These are phyloP conservation scores for Stercorarius parasiticus DNA, from an alignment of 2,113 vertebrate genomes.

Conservation along the genomic window DNA sequence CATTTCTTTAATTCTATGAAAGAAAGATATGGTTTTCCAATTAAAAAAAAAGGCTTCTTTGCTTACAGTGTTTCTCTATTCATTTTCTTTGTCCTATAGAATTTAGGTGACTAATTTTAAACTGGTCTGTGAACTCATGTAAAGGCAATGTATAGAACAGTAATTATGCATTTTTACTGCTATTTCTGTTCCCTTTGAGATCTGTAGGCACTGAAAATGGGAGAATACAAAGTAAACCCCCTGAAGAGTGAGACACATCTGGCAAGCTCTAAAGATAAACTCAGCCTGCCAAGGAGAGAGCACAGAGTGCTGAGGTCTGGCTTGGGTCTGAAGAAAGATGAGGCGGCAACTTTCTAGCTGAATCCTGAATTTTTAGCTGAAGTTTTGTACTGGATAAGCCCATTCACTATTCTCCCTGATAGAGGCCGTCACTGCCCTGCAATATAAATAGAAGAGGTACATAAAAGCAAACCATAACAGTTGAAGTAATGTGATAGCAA, in stretches of 20 bases:
- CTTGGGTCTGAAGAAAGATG: not conserved
- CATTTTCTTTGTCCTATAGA: not conserved
- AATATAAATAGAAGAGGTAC: not conserved
- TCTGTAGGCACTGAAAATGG: not conserved
- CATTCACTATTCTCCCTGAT: not conserved
- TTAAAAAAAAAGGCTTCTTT: not conserved
- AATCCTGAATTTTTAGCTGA: not conserved
- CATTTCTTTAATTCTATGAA: not conserved
- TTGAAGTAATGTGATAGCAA: not conserved
- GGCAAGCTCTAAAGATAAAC: not conserved
- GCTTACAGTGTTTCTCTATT: not conserved
- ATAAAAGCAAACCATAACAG: not conserved
- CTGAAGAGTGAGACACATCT: not conserved
- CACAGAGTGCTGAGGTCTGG: not conserved
- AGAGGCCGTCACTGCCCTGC: not conserved
- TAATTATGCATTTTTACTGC: not conserved
- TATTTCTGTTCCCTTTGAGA: not conserved
- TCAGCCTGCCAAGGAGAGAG: conserved; percentile 5
- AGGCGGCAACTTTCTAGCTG: not conserved
- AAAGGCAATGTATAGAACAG: not conserved
- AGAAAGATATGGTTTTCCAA: not conserved
- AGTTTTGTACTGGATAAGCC: not conserved
- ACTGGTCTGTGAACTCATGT: not conserved
- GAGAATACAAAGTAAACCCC: not conserved
- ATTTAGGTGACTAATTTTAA: not conserved